A percentile compares a stretch with the other conserved stretches of the same genome.
These are phyloP conservation scores for Trichonephila inaurata DNA, from an alignment of 1,140 invertebrate species.

Conservation along the genomic window DNA sequence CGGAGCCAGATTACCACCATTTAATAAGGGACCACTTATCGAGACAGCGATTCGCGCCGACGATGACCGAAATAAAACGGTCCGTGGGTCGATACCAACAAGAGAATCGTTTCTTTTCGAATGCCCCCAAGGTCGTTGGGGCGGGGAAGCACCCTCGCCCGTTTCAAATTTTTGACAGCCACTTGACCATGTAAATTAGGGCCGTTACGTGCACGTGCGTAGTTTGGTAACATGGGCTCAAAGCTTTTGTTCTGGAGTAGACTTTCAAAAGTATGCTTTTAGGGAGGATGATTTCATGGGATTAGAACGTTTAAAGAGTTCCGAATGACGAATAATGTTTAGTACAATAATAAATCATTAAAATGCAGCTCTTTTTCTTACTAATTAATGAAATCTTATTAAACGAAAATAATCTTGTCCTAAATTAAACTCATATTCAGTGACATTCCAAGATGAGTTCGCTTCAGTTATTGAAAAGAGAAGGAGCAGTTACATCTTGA, in stretches of 20 bases:
- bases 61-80: slow-evolving; percentile 24
- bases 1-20: slow-evolving; percentile 6
- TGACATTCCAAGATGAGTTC: no score
- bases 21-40: slow-evolving; percentile 17
- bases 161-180: not conserved
- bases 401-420: no score
- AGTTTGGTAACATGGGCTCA: not conserved
- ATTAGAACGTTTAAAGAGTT: not conserved
- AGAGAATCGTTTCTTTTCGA: not conserved
- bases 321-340: no score
- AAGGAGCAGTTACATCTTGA: no score
- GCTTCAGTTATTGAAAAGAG: no score
- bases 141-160: not conserved
- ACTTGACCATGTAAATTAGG: slow-evolving; percentile 45
- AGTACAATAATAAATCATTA: no score
- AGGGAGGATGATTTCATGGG: not conserved
- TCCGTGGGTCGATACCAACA: not conserved
- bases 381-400: no score
- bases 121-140: slow-evolving; percentile 6
- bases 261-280: not conserved
- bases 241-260: not conserved
- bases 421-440: no score
- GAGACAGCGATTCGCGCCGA: slow-evolving; percentile 2
- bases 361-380: no score
- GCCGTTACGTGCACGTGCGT: not conserved